Conservation (phyloP, 2,797 vertebrate species). For the Gymnothorax reevesii region DNA sequence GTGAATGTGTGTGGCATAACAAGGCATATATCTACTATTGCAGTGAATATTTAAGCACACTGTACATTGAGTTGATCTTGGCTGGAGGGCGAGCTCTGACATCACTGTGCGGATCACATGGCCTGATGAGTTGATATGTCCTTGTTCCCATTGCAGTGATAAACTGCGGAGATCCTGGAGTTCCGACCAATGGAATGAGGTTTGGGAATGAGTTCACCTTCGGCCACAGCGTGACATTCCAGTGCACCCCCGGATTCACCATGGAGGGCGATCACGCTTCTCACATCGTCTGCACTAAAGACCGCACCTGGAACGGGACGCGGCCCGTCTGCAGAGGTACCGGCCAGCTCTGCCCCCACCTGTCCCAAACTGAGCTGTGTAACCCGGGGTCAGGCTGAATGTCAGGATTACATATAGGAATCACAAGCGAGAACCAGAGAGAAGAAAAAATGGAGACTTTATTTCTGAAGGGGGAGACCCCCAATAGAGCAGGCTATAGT, state of each 20-base stretch:
- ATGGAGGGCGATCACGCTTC: conserved; percentile 90
- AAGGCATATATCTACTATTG: too few relatives aligned
- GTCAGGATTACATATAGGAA: too few relatives aligned
- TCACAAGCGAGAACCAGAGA: too few relatives aligned
- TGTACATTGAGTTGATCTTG: not conserved
- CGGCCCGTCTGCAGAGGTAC: conserved; percentile 92
- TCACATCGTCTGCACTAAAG: conserved; percentile 89
- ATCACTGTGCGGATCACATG: not conserved
- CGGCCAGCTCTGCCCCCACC: too few relatives aligned
- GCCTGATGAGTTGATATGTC: not conserved
- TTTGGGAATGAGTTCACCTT: conserved; percentile 88
- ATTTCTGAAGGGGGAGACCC: too few relatives aligned
- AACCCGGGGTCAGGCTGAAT: too few relatives aligned
- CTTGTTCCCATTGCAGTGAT: conserved; percentile 75
- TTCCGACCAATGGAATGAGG: conserved; percentile 88
- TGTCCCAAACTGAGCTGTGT: not conserved
- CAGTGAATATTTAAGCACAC: too few relatives aligned
- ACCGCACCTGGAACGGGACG: conserved; percentile 93
- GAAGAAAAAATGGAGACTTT: too few relatives aligned
- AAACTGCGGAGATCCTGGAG: conserved; percentile 92
- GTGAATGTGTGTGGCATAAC: too few relatives aligned
- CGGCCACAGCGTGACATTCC: conserved; percentile 81
- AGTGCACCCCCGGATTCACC: conserved; percentile 87
- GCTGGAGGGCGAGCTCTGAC: not conserved
- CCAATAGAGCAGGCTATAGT: too few relatives aligned